Conservation (phyloP, 2,797 vertebrate genomes). For the Basileuterus tristriatus region DNA sequence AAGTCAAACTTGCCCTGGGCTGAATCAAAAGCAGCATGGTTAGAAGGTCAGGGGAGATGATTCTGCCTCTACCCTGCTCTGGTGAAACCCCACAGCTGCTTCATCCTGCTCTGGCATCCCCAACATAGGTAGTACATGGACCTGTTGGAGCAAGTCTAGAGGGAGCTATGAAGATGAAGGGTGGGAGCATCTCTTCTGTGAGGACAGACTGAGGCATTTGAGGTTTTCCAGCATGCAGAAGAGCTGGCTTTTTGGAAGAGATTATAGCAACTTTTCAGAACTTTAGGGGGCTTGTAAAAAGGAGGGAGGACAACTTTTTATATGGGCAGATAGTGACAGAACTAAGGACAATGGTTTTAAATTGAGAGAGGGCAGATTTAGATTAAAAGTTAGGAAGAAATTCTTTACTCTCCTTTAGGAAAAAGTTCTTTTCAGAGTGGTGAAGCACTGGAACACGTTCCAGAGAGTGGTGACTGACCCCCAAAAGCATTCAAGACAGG, state of each 20-base stretch:
- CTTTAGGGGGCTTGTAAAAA: not conserved
- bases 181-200: not conserved
- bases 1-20: accelerated
- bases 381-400: not conserved
- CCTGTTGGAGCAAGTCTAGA: not conserved
- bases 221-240: not conserved
- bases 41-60: not conserved
- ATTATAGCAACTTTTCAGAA: not conserved
- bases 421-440: not conserved
- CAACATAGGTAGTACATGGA: not conserved
- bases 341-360: not conserved
- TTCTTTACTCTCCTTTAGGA: not conserved
- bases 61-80: not conserved
- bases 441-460: not conserved
- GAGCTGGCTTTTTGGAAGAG: not conserved
- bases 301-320: not conserved
- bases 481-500: not conserved
- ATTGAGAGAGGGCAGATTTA: not conserved
- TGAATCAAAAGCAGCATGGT: accelerated
- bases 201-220: not conserved
- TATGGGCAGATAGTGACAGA: not conserved
- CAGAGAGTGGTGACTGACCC: not conserved
- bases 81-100: not conserved
- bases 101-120: accelerated
- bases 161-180: no score